Percentiles rank a stretch among this genome's conserved stretches.
phyloP scores from a whole-genome alignment of 2,888 invertebrate species.

The Microchrysa polita region DNA sequence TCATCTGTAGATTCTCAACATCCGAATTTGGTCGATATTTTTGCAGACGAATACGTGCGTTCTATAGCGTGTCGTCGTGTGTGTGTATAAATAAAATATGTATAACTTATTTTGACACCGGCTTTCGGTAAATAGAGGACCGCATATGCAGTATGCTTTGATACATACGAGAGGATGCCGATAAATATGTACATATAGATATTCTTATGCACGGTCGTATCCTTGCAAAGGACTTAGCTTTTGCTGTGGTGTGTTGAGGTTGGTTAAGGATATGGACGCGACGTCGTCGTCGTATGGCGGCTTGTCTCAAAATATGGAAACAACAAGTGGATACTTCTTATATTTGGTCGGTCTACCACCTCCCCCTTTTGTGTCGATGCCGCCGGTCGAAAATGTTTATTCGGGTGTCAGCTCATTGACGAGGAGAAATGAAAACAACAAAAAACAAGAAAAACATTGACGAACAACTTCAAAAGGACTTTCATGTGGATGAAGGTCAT shows the following conservation, averaged over 20 bases:
- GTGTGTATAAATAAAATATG: not conserved
- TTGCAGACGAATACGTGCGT: constrained; percentile 6
- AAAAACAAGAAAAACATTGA: not conserved
- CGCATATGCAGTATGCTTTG: not conserved
- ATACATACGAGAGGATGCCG: not conserved
- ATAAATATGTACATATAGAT: not conserved
- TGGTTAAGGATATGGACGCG: constrained; percentile 42
- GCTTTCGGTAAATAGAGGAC: constrained; percentile 10
- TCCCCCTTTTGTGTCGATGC: not conserved
- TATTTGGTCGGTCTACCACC: not conserved
- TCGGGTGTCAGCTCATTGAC: constrained; percentile 20
- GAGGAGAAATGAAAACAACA: constrained; percentile 12
- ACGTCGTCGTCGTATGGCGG: constrained; percentile 1
- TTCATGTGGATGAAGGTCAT: constrained; percentile 28
- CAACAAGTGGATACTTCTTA: constrained; percentile 47
- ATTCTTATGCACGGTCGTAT: constrained; percentile 1
- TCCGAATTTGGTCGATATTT: constrained; percentile 16
- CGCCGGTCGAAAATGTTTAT: no score
- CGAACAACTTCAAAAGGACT: constrained; percentile 11
- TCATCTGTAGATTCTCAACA: constrained; percentile 41
- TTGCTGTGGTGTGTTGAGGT: constrained; percentile 44
- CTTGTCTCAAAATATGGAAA: constrained; percentile 39
- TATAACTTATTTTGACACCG: constrained; percentile 13
- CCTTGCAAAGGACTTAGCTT: constrained; percentile 31
- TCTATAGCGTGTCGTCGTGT: not conserved